Base-by-base conservation (phyloP, 2,797 vertebrate species). In the Muscicapa striata region DNA sequence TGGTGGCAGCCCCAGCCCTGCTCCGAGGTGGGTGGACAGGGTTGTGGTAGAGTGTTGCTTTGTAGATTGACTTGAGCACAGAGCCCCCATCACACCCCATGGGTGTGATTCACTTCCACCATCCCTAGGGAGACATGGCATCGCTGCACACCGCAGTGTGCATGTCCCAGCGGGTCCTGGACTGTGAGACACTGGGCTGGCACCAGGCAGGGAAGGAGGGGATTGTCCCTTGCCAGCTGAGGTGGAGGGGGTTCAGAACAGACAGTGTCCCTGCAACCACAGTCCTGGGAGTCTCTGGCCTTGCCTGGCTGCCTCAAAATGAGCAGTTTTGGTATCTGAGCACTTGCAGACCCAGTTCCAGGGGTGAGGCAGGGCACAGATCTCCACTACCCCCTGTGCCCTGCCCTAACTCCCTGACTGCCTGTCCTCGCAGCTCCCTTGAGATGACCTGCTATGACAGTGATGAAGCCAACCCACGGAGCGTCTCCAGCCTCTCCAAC, bases 401-500 rank as follows among this genome's bases (percentile, higher is more conserved):
- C 30, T 86, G n/a, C 51, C 23, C 67, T 93, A 16, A 88, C 9
- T 11, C 15, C n/a, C 32, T 21, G 15, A 2, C 54, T 24, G 43
- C 41, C 34, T 13, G 4, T 92, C 85, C 95, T 45, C 32, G 1
- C 90, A 99, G 99, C 97, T 98, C 98, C 58, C 97, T 99, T 79
- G 99, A 99, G 91, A 98, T 98, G 93, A 97, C 97, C 57, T 99
- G 98, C 97, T 99, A 99, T 1, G 99, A 99, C 97, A 99, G 99
- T 0, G 99, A 99, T 1, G 99, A 99, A 36, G 98, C 99, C 78
- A 99, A 99, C 66, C 97, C 98, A 4, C 98, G 98, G 89, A 99
- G 99, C 10, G 95, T 99, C 54, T 99, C 99, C 96, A 99, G 99
- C 89, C 95, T 99, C 24, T 99, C 99, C 62, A 99, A 99, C 94